Conservation (phyloP, 2,888 invertebrate genomes). For the Anthrax anthrax region DNA sequence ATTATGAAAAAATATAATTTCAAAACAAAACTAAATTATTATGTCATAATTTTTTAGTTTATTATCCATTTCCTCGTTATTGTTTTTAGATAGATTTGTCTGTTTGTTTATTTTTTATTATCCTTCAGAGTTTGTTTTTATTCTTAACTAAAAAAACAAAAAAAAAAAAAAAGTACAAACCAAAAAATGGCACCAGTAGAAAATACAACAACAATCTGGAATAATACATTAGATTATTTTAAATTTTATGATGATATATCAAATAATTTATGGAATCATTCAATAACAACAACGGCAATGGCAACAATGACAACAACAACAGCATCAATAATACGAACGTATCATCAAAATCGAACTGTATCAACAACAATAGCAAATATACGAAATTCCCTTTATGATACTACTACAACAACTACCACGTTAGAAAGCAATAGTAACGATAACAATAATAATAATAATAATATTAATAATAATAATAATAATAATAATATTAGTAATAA, state of each 20-base stretch:
- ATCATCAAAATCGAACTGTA: too few relatives aligned
- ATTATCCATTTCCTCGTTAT: too few relatives aligned
- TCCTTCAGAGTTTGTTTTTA: too few relatives aligned
- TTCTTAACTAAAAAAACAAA: too few relatives aligned
- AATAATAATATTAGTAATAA: conserved; percentile 7
- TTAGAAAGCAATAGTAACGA: conserved; percentile 7
- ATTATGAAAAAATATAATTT: too few relatives aligned
- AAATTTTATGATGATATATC: too few relatives aligned
- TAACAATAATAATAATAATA: conserved; percentile 6
- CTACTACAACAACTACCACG: conserved; percentile 7
- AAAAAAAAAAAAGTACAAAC: background rate
- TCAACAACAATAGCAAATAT: background rate
- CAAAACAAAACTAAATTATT: too few relatives aligned
- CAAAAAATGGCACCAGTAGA: background rate
- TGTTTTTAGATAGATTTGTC: too few relatives aligned
- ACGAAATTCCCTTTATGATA: conserved; percentile 14
- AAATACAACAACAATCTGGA: background rate
- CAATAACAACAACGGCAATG: background rate
- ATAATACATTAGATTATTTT: too few relatives aligned
- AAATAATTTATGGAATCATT: too few relatives aligned
- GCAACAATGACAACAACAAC: background rate
- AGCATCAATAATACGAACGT: background rate
- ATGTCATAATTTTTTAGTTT: too few relatives aligned
- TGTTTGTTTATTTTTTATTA: too few relatives aligned
- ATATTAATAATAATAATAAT: conserved; percentile 9